Evolutionary conservation across 2,113 vertebrate species (phyloP), one percentile per base, ranked within the genome.

Genomic region (Muntiacus muntjak): DNA sequence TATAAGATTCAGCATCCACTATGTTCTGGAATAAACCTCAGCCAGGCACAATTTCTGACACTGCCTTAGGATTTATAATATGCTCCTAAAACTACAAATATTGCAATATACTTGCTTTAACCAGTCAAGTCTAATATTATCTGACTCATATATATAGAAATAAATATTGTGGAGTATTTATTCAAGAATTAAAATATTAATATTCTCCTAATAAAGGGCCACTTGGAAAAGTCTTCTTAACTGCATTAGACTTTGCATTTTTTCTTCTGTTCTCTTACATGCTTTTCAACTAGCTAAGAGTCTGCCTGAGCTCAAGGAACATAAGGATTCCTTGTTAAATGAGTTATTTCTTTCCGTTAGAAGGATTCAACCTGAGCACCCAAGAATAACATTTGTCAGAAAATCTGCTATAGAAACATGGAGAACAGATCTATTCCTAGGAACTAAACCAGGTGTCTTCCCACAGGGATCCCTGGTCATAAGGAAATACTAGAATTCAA

Each of bases 1-100:
- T 82, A 82, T 13, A 82, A 67, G 26, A 30, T 16, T 33, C 25
- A 60, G 28, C 17, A 26, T 19, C 3, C 58, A 14, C 19, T 16
- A 33, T 0, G 1, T 19, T 50, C 16, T 10, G 19, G 25, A 23
- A 15, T 1, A 21, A 62, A 2, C 21, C 19, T 3, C 6, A 60
- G 3, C 50, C 76, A 23, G 45, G 30, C 15, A 54, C 16, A 64
- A 7, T 67, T 54, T 83, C 60, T n/a, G 3, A 17, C 14, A 26
- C 17, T 64, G 58, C n/a, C 16, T 85, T 28, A 43, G 28, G 13
- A 11, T 33, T 25, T 60, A 91, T 50, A 23, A 54, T 1, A 40
- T 2, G 36, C 15, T 71, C 45, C 64, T 43, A 13, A 81, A 71
- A 85, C 5, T 16, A 92, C 79, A 86, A 36, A 11, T 33, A 28